These are phyloP conservation scores for Mesocricetus auratus DNA, from an alignment of 2,113 vertebrate species.

Conservation along the genomic window DNA sequence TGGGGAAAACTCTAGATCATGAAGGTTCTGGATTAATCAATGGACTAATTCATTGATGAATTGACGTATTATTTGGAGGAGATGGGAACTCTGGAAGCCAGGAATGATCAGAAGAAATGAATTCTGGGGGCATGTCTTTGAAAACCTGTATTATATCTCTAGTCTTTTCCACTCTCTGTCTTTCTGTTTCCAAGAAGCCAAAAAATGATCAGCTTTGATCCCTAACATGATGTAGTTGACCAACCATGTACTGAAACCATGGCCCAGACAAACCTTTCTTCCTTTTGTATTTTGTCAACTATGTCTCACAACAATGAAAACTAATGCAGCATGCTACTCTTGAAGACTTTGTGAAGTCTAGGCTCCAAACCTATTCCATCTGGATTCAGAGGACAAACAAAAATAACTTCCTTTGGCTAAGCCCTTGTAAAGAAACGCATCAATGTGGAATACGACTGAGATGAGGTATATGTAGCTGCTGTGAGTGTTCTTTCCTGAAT, in stretches of 20 bases:
- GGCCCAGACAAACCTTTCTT: background rate
- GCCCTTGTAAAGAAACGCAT: background rate
- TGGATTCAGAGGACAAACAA: background rate
- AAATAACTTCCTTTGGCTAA: background rate
- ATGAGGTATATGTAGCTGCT: background rate
- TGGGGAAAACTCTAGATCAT: background rate
- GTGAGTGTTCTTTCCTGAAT: background rate
- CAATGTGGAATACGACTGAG: background rate
- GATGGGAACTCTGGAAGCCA: background rate
- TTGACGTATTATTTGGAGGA: background rate
- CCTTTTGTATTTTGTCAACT: background rate
- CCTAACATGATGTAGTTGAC: background rate
- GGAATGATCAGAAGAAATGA: background rate
- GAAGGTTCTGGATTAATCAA: background rate
- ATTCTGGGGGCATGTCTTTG: background rate
- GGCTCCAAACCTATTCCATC: background rate
- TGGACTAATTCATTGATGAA: background rate
- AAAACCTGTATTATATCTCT: background rate
- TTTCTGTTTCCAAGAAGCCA: background rate
- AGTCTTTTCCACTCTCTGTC: background rate
- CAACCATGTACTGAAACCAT: background rate
- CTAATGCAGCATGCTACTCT: background rate
- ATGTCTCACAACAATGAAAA: background rate
- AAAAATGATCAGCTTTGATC: background rate
- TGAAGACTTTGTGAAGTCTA: background rate